These are phyloP conservation scores for Podilymbus podiceps DNA, from an alignment of 2,113 vertebrate species.

Conservation along the genomic window DNA sequence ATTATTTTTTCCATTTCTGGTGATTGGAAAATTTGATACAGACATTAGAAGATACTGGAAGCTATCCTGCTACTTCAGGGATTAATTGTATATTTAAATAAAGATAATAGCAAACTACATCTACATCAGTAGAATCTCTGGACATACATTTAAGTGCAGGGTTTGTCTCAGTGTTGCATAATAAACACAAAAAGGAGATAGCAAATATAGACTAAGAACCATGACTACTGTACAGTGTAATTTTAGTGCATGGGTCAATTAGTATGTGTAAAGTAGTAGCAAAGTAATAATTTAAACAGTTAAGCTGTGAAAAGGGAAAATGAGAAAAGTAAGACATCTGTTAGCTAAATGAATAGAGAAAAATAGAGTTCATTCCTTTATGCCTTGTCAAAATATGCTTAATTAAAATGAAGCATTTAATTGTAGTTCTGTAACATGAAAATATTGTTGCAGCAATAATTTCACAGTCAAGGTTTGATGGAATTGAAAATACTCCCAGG, in stretches of 20 bases:
- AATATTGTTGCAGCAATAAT: slow-evolving; percentile 34
- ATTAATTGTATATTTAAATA: background rate
- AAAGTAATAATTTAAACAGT: slow-evolving; percentile 51
- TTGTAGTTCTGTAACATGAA: slow-evolving; percentile 12
- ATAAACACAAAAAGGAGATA: background rate
- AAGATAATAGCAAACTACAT: background rate
- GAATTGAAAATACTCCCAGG: background rate
- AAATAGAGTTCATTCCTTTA: slow-evolving; percentile 33
- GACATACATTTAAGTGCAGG: background rate
- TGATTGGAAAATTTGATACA: background rate
- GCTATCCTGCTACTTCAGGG: background rate
- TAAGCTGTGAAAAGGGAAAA: slow-evolving; percentile 20
- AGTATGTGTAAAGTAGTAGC: slow-evolving; percentile 34
- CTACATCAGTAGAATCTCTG: background rate
- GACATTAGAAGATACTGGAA: background rate
- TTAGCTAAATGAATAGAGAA: slow-evolving; percentile 17
- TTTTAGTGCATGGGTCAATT: slow-evolving; percentile 61
- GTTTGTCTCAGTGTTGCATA: slow-evolving; percentile 1
- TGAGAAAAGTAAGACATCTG: slow-evolving; percentile 23
- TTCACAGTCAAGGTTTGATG: slow-evolving; percentile 33
- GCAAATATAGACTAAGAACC: slow-evolving; percentile 13
- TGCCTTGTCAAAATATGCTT: slow-evolving; percentile 50
- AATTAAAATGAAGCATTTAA: slow-evolving; percentile 54
- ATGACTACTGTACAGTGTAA: background rate
- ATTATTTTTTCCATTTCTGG: background rate